Evolutionary conservation across 1,140 invertebrate genomes (phyloP), one percentile per base, ranked within the genome.

Genomic region (Dreissena rostriformis): DNA sequence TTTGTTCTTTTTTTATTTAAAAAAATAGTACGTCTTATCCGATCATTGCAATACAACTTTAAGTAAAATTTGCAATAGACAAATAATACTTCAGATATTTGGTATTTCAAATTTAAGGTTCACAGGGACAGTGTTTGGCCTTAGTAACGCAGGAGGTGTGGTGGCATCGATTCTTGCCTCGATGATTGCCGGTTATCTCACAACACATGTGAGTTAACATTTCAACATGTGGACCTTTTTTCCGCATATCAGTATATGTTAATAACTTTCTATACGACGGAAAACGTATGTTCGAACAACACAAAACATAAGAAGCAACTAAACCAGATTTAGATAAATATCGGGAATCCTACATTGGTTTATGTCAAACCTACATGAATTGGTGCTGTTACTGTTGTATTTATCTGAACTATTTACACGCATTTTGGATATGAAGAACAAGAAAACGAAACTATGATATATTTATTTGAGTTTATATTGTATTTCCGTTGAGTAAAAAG

Each of bases 81-180:
- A 12, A 14, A 57, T 57, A 57, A 57, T 57, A 57, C 53, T 12
- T 57, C 19, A 14, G 19, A 22, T 12, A 99, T 10, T 53, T 19
- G n/a, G 19, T 4, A 6, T n/a, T 19, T 22, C 19, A 15, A 1
- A 24, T 81, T 71, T 49, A 19, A 82, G 80, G 49, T 83, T 57
- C 63, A 67, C 82, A 24, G 82, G 82, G 39, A 77, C 72, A 2
- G 53, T 61, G 17, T 85, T 97, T 96, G 97, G 97, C 0, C 94
- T 97, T 51, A 96, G 96, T 1, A 97, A 97, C 91, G 97, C 96
- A 0, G 93, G 97, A 82, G 97, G 96, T 0, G 97, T 97, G 0
- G 91, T 97, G 84, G 96, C 97, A 28, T 97, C 97, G 24, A 96
- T 97, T 83, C 91, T 97, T 4, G 96, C 96, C 91, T 97, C 97